Evolutionary conservation across 2,113 vertebrate genomes (phyloP).

Genomic region (Thryonomys swinderianus): DNA sequence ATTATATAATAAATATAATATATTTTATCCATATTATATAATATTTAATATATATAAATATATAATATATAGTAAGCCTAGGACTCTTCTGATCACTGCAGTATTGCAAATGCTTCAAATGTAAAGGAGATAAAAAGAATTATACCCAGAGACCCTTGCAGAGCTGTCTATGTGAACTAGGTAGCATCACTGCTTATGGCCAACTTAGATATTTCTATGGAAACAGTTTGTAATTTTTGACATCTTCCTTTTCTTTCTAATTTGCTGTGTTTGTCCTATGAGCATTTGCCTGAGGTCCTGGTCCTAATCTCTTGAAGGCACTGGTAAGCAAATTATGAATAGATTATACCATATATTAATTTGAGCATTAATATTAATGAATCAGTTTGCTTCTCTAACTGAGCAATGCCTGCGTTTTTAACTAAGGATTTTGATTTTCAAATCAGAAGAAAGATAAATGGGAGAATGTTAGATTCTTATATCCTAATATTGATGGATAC

Average conservation of each 20-base stretch:
- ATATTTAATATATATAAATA: too few species aligned
- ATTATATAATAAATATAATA: too few species aligned
- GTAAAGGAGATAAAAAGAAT: conserved; percentile 33
- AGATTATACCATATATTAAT: neutral
- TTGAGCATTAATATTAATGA: conserved; percentile 15
- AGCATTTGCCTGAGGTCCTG: neutral
- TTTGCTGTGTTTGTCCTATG: neutral
- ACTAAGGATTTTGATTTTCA: neutral
- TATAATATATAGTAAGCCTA: too few species aligned
- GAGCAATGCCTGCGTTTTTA: neutral
- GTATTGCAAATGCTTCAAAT: conserved; percentile 44
- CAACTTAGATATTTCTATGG: neutral
- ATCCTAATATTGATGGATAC: neutral
- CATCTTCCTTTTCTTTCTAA: neutral
- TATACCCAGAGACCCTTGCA: neutral
- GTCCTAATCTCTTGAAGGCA: neutral
- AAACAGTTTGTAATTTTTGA: neutral
- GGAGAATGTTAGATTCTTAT: neutral
- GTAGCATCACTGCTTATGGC: neutral
- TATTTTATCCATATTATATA: too few species aligned
- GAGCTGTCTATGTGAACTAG: neutral
- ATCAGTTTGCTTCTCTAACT: neutral
- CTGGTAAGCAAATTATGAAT: neutral
- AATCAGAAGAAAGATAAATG: neutral
- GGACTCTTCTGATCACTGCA: conserved; percentile 34